Evolutionary conservation across 1,140 invertebrate genomes (phyloP).

Genomic region (Bombus confusus): DNA sequence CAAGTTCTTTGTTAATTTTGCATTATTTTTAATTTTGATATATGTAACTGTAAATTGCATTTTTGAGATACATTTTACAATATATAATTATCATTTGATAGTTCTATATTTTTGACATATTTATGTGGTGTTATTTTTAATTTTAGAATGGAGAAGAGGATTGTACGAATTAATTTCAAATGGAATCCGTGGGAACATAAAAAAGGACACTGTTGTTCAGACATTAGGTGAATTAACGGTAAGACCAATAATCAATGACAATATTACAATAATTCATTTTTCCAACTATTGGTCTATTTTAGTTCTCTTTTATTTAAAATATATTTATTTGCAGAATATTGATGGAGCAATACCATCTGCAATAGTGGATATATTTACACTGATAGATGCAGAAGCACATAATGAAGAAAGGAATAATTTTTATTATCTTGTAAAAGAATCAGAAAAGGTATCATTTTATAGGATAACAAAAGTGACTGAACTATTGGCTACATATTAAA

Average conservation of each 20-base stretch:
- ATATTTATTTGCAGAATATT: constrained; percentile 83
- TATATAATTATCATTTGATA: too few species aligned
- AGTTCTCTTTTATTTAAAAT: constrained; percentile 6
- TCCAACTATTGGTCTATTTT: background rate
- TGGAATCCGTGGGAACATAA: constrained; percentile 86
- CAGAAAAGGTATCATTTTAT: constrained; percentile 85
- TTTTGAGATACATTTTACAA: background rate
- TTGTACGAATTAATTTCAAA: constrained; percentile 86
- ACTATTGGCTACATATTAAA: background rate
- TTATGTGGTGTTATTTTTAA: constrained; percentile 14
- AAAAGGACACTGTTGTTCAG: constrained; percentile 87
- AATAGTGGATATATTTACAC: constrained; percentile 90
- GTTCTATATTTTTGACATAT: background rate
- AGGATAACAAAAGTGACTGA: constrained; percentile 18
- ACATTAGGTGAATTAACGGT: constrained; percentile 88
- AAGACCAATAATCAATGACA: constrained; percentile 71
- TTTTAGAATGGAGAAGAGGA: constrained; percentile 80
- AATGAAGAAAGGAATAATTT: constrained; percentile 88
- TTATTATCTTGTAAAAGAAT: constrained; percentile 89
- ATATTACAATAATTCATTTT: background rate
- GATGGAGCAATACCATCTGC: constrained; percentile 90
- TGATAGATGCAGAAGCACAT: constrained; percentile 90
- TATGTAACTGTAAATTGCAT: background rate
- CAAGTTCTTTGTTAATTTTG: background rate
- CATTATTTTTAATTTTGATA: constrained; percentile 8